Base-by-base conservation (phyloP, 2,888 invertebrate genomes). In the Germaria angustata region DNA sequence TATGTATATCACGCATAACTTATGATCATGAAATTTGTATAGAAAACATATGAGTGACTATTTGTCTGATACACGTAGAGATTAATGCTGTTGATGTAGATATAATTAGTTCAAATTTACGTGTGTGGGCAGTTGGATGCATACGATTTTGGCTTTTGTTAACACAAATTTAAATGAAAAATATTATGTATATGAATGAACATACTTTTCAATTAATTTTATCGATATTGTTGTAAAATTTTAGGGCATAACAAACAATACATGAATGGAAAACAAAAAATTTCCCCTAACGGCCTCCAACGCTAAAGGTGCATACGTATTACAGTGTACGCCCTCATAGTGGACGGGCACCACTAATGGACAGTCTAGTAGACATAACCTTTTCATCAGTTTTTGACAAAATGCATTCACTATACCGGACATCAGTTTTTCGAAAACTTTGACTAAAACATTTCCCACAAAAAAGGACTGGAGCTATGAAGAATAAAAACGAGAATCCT, bases 101-200 rank as follows among this genome's bases (percentile, higher is more conserved):
- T 44, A 22, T 34, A 71, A 15, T 72, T 17, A 41, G 34, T 65
- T 71, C 13, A 7, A 46, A 22, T 24, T 59, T 15, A 9, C 15
- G 2, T 66, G 22, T 69, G 80, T 80, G 63, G 80, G 28, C 3
- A 28, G 6, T 28, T 28, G 28, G 80, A 63, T 36, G 80, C 46
- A n/a, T 34, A 28, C 24, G n/a, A 24, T 49, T 34, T 57, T 28
- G 28, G 1, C 7, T 39, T 34, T 57, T 44, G 9, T 34, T 34
- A 32, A 0, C 9, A 4, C 5, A 41, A 55, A 13, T 4, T 20
- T 32, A 20, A 55, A 13, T 17, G 17, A 8, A 13, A 17, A 53
- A 36, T 15, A 9, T 13, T 8, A 8, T 13, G n/a, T 1, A 41
- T 13, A 36, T 36, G 13, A 4, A n/a, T n/a, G n/a, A n/a, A n/a